Evolutionary conservation across 2,797 vertebrate species (phyloP), one percentile per base, ranked within the genome.

Genomic region (Dicrostonyx torquatus): DNA sequence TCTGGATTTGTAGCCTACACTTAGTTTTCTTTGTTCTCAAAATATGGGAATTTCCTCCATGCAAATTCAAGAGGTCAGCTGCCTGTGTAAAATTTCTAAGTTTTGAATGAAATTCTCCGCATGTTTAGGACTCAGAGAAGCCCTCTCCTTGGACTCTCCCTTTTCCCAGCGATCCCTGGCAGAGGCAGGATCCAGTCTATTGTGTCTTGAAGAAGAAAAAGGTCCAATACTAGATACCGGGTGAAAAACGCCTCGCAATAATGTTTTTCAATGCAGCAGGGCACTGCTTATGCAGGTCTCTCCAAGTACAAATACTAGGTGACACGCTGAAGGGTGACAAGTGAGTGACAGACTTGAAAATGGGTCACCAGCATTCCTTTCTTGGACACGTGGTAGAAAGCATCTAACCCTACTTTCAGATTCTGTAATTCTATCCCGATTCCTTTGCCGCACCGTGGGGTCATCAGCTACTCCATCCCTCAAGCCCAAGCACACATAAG

Each of bases 11-110:
- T 91, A 91, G 89, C 14, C 29, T 22, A 17, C 14, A 17, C 26
- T 96, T 80, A 48, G 64, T 90, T 93, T 93, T 48, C 76, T 77
- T 91, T 95, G 90, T 96, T 93, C 60, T 93, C 86, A 76, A 93
- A 95, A 83, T 89, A 66, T 0, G 10, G 55, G 78, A 84, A 84
- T 96, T 73, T 76, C 73, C 73, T 90, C 64, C 8, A 2, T 24
- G 66, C 12, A 64, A 87, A 76, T 94, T 70, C 43, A 86, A 93
- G 62, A 93, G 92, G 20, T 20, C 31, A 5, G 29, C 31, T 68
- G 43, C 40, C 15, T 89, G 62, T 31, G 7, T 1, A 26, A 94
- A 78, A 45, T 40, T 37, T 50, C 12, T n/a, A 50, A 2, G 1
- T 92, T 91, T 91, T 55, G 15, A 24, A 73, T 91, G 85, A 94